Conservation (phyloP, 2,797 vertebrate genomes). For the Vespertilio murinus region DNA sequence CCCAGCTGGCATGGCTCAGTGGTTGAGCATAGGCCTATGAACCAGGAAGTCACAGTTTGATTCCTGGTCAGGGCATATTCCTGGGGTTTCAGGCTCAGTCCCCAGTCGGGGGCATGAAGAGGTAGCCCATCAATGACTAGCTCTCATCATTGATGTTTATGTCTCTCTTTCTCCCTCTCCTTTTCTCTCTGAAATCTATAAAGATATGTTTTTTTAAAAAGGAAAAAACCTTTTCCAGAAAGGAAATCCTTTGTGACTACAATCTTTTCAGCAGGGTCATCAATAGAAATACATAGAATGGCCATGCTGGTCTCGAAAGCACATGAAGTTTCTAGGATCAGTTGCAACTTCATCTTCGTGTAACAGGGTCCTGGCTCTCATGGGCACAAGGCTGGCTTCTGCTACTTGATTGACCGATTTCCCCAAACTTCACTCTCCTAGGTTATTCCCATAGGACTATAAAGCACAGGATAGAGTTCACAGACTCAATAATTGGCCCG, state of each 20-base stretch:
- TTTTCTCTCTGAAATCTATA: no score
- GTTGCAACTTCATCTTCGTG: not conserved
- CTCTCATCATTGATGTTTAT: no score
- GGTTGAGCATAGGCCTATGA: no score
- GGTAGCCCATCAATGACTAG: no score
- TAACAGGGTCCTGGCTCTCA: not conserved
- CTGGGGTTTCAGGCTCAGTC: no score
- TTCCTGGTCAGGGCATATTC: no score
- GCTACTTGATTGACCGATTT: not conserved
- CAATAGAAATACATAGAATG: not conserved
- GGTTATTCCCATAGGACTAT: not conserved
- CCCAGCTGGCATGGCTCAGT: no score
- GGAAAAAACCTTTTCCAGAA: slow-evolving; percentile 24
- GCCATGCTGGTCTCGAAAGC: not conserved
- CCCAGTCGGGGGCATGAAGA: no score
- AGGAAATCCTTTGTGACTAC: slow-evolving; percentile 31
- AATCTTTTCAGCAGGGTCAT: slow-evolving; percentile 18
- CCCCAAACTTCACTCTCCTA: not conserved
- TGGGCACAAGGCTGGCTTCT: not conserved
- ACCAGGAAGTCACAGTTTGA: no score
- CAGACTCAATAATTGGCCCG: not conserved
- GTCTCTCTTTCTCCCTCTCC: no score
- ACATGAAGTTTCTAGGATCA: not conserved
- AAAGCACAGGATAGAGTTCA: not conserved
- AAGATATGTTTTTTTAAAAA: no score